phyloP scores from a whole-genome alignment of 2,113 vertebrate genomes.

The Melospiza georgiana region DNA sequence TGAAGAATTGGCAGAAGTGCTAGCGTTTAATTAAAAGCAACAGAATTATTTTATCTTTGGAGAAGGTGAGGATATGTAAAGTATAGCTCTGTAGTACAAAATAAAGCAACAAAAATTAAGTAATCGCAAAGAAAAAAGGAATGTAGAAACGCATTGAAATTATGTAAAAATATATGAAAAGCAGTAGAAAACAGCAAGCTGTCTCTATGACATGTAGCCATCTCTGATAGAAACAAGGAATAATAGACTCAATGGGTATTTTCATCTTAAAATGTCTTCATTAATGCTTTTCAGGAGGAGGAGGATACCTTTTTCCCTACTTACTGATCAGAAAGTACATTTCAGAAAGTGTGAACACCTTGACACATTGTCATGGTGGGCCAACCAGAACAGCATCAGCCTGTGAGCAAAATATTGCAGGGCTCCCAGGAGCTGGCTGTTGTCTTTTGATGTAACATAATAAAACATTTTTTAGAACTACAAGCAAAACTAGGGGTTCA shows the following conservation, averaged over 20 bases:
- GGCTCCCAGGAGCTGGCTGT: neutral
- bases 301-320: neutral
- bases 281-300: neutral
- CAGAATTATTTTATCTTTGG: constrained; percentile 14
- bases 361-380: neutral
- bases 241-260: neutral
- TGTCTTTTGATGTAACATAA: neutral
- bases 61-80: neutral
- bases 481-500: neutral
- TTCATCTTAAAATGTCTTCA: neutral
- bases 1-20: constrained; percentile 21
- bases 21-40: constrained; percentile 59
- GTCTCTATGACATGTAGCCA: neutral
- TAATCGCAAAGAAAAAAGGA: neutral
- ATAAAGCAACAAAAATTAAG: neutral
- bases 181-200: neutral
- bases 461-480: neutral
- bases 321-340: neutral
- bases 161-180: neutral
- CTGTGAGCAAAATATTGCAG: neutral
- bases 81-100: neutral
- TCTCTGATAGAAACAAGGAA: neutral
- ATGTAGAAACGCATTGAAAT: neutral
- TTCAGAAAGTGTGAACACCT: neutral
- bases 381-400: neutral